Conservation (phyloP, 2,888 invertebrate genomes). For the Trichogramma dendrolimi region DNA sequence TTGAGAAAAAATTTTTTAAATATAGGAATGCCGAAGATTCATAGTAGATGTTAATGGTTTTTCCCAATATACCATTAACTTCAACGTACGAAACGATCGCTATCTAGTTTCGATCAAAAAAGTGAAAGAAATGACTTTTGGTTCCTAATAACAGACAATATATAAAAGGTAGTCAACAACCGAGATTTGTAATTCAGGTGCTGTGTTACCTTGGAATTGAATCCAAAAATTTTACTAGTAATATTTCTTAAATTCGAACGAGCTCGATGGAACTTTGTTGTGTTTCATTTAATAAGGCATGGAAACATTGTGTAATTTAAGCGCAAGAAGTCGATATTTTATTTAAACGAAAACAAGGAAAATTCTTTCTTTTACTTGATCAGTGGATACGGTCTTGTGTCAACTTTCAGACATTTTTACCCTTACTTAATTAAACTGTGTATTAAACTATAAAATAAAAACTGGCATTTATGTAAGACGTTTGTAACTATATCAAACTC, state of each 20-base stretch:
- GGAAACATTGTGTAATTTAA: constrained; percentile 28
- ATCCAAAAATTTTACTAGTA: neutral
- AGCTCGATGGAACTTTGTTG: constrained; percentile 26
- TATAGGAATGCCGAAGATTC: constrained; percentile 46
- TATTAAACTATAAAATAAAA: no score
- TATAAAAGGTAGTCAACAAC: constrained; percentile 30
- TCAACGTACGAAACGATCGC: constrained; percentile 30
- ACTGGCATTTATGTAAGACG: neutral
- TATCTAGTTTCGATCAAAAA: constrained; percentile 32
- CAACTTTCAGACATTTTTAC: no score
- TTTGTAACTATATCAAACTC: constrained; percentile 30
- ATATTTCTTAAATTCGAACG: constrained; percentile 20
- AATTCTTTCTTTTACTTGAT: constrained; percentile 21
- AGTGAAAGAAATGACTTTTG: constrained; percentile 29
- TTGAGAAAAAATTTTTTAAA: constrained; percentile 34
- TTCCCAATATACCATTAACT: constrained; percentile 28
- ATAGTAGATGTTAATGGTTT: constrained; percentile 37
- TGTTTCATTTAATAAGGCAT: constrained; percentile 5
- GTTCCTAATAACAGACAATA: constrained; percentile 25
- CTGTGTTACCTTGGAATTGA: constrained; percentile 9
- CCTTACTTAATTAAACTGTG: no score
- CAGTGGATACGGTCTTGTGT: no score
- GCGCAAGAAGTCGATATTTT: constrained; percentile 30
- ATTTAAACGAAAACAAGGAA: constrained; percentile 25
- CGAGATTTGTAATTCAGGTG: constrained; percentile 28